phyloP scores from a whole-genome alignment of 1,140 invertebrate genomes.

The Acromyrmex charruanus region DNA sequence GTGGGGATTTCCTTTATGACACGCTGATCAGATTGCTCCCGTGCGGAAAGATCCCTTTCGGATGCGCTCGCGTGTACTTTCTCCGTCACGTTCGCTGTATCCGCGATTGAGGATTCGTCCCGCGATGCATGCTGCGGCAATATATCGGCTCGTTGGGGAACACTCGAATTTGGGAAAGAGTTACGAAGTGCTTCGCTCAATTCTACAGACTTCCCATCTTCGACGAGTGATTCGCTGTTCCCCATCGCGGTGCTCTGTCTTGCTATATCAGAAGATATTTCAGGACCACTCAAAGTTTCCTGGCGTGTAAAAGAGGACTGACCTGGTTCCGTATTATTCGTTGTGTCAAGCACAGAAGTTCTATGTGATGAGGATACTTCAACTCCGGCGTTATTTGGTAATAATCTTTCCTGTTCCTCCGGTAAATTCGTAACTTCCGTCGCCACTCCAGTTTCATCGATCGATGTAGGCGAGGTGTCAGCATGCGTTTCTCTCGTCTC shows the following conservation, averaged over 20 bases:
- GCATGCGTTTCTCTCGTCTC: background rate
- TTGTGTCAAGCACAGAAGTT: slow-evolving; percentile 34
- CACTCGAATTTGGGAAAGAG: slow-evolving; percentile 15
- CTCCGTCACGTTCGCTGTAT: background rate
- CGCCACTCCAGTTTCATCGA: background rate
- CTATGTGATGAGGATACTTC: slow-evolving; percentile 23
- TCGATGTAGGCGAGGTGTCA: background rate
- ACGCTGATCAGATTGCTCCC: background rate
- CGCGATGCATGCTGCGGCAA: background rate
- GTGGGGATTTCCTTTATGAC: background rate
- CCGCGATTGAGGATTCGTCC: background rate
- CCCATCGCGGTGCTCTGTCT: background rate
- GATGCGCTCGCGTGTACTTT: background rate
- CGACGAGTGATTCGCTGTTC: slow-evolving; percentile 35
- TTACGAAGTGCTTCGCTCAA: slow-evolving; percentile 1
- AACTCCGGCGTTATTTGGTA: slow-evolving; percentile 6
- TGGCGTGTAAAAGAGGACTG: slow-evolving; percentile 17
- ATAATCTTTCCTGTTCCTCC: slow-evolving; percentile 14
- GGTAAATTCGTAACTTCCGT: background rate
- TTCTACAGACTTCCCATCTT: slow-evolving; percentile 49
- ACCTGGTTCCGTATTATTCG: slow-evolving; percentile 40
- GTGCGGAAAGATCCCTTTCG: background rate
- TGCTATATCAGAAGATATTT: slow-evolving; percentile 26
- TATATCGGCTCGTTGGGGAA: background rate
- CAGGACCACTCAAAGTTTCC: slow-evolving; percentile 42